These are phyloP conservation scores for Oophaga sylvatica DNA, from an alignment of 2,797 vertebrate genomes.

Conservation along the genomic window DNA sequence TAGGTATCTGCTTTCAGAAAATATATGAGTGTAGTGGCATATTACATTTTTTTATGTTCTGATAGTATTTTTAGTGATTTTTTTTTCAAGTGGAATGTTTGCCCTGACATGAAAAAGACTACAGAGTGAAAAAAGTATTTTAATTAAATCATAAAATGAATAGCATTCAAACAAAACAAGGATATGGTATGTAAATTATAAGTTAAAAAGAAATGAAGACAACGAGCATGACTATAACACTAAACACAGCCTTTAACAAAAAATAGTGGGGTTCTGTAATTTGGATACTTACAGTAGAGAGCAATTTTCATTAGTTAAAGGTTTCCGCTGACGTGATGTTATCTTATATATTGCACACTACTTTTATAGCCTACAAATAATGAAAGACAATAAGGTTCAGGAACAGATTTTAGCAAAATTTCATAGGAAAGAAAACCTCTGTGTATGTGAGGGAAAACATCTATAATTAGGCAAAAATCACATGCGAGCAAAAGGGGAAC, in stretches of 20 bases:
- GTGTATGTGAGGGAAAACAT: not conserved
- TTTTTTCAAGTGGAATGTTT: too few species aligned
- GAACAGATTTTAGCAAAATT: not conserved
- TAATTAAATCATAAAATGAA: not conserved
- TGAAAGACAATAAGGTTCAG: not conserved
- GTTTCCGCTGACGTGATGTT: not conserved
- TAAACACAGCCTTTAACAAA: not conserved
- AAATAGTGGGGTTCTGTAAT: not conserved
- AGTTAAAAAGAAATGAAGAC: too few species aligned
- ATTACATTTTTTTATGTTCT: too few species aligned
- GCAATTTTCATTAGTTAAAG: not conserved
- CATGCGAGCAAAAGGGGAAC: conserved; percentile 7
- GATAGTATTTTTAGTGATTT: too few species aligned
- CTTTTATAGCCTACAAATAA: not conserved
- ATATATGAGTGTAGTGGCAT: too few species aligned
- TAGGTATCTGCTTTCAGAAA: too few species aligned
- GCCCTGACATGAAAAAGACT: not conserved
- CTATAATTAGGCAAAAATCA: conserved; percentile 26
- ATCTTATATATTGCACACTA: not conserved
- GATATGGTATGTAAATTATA: not conserved
- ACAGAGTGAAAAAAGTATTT: not conserved
- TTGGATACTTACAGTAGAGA: not conserved
- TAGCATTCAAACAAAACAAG: not conserved
- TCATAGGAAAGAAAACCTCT: not conserved
- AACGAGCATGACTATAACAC: not conserved